Base-by-base conservation (phyloP, 2,113 vertebrate species). In the Crocuta crocuta region DNA sequence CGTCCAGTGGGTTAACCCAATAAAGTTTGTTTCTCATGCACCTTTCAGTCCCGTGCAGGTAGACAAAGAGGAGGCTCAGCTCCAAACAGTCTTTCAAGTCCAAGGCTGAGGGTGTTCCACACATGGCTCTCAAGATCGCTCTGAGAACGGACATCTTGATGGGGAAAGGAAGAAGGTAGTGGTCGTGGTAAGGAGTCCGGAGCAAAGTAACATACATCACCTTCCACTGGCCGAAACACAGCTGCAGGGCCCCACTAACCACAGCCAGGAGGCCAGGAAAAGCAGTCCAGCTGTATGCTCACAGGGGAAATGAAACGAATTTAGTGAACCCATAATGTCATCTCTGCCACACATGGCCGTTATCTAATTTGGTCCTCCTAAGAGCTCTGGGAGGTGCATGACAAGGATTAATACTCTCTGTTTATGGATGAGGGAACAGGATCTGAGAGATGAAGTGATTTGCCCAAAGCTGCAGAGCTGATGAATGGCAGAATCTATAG, bases 401-500 rank as follows among this genome's bases (percentile, higher is more conserved):
- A 53, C 26, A 80, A 87, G 39, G 21, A 85, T 80, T 80, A 80
- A 45, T 68, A 79, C 13, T 10, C 0, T 85, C 5, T 50, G 58
- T 91, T 92, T 85, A 94, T 17, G 84, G n/a, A 91, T 24, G 89
- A 97, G 16, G 12, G 35, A 86, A 90, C 3, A 84, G 8, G 31
- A 78, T 84, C 39, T 4, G 7, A 88, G 39, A 76, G 24, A 31
- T 55, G 24, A 95, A 94, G 13, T 89, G 53, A 50, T 73, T 85
- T 82, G 8, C 61, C 10, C 50, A 84, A 78, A 96, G 21, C 33
- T 33, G 80, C 48, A 55, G 1, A 94, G 10, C 35, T 85, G 33
- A 8, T 26, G 83, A 97, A 61, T 58, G 82, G 26, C 9, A 85
- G 55, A 74, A n/a, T 45, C 74, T 48, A 6, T 1, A 55, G 31